Conservation (phyloP, 2,113 vertebrate species). For the Dryoscopus gambensis region DNA sequence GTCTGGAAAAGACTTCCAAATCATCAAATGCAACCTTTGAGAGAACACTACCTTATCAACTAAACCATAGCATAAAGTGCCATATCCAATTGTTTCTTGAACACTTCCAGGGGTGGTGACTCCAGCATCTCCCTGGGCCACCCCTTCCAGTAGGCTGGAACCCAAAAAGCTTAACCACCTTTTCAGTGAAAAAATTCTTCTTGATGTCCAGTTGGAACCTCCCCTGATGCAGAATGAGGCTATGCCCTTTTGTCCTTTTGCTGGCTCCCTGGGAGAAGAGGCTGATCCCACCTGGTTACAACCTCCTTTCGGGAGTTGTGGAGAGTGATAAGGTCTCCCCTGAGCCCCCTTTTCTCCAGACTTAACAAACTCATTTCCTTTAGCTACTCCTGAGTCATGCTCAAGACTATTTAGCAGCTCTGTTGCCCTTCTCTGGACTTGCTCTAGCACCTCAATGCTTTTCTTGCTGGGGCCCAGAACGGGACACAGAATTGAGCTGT, state of each 20-base stretch:
- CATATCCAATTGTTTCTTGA: background rate
- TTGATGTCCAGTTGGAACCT: background rate
- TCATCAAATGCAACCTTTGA: background rate
- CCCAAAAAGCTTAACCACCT: background rate
- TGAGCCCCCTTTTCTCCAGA: background rate
- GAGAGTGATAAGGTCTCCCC: background rate
- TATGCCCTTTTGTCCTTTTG: background rate
- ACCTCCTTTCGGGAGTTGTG: background rate
- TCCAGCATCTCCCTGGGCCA: background rate
- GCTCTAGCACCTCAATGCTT: background rate
- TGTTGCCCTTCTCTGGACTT: background rate
- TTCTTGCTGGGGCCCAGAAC: background rate
- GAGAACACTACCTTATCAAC: background rate
- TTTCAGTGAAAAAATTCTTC: background rate
- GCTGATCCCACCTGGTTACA: rapidly evolving
- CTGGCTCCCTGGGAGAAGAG: background rate
- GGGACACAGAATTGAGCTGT: rapidly evolving
- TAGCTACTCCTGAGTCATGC: background rate
- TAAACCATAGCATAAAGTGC: background rate
- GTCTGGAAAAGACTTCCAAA: background rate
- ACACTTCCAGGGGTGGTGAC: background rate
- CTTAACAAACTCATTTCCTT: background rate
- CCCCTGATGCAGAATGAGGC: background rate
- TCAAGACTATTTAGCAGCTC: background rate
- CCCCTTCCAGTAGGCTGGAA: background rate